Evolutionary conservation across 2,797 vertebrate species (phyloP).

Genomic region (Neomorphus geoffroyi): DNA sequence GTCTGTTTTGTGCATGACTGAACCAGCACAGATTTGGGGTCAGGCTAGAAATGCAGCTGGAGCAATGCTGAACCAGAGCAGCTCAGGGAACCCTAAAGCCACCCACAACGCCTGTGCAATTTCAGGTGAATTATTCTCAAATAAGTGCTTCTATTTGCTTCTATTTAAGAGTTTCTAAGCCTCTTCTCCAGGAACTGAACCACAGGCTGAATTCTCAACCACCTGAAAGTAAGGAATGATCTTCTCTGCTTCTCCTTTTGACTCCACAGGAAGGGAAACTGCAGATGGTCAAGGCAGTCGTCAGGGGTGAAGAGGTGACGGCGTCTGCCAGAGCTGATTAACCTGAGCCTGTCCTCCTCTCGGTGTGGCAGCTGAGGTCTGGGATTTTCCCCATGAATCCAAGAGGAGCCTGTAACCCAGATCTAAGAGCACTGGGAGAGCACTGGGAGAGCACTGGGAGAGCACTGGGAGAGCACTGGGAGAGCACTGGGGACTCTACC

Average conservation of each 20-base stretch:
- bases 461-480: no score
- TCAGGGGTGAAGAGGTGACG: rapidly evolving
- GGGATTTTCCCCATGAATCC: background rate
- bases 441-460: background rate
- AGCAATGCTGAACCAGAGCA: background rate
- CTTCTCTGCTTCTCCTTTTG: rapidly evolving
- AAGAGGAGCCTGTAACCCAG: background rate
- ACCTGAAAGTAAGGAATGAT: rapidly evolving
- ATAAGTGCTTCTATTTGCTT: background rate
- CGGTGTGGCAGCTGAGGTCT: background rate
- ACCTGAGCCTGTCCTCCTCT: background rate
- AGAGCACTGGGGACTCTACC: no score
- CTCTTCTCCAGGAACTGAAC: background rate
- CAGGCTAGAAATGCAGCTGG: background rate
- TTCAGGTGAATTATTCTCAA: no score
- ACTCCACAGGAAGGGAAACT: background rate
- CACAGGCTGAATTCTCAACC: background rate
- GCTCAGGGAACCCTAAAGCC: rapidly evolving
- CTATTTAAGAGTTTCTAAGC: background rate
- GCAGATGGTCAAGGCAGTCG: rapidly evolving
- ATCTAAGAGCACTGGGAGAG: background rate
- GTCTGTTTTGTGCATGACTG: rapidly evolving
- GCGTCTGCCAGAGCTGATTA: background rate
- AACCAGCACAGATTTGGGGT: background rate
- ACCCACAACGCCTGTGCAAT: background rate